phyloP scores from a whole-genome alignment of 2,797 vertebrate species.

The Epinephelus awoara region DNA sequence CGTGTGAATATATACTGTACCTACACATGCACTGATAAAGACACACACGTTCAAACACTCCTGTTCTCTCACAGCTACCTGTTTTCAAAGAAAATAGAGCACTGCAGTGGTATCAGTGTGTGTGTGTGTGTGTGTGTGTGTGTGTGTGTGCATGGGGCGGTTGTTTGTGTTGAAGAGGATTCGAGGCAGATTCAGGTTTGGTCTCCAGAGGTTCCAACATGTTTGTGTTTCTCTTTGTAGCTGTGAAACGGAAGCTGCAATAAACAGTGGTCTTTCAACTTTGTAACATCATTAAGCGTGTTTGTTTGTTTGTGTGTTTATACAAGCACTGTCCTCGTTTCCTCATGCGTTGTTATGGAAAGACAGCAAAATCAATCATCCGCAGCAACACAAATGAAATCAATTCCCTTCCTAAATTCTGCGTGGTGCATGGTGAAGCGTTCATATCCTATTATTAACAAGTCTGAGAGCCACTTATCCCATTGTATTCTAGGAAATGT shows the following conservation, averaged over 20 bases:
- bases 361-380: slow-evolving; percentile 65
- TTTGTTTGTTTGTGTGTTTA: slow-evolving; percentile 68
- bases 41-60: slow-evolving; percentile 38
- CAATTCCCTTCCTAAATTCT: slow-evolving; percentile 36
- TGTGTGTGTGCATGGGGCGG: slow-evolving; percentile 10
- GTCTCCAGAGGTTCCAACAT: slow-evolving; percentile 77
- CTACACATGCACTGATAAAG: slow-evolving; percentile 42
- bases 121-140: slow-evolving; percentile 24
- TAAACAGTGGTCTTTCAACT: slow-evolving; percentile 76
- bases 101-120: slow-evolving; percentile 58
- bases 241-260: slow-evolving; percentile 70
- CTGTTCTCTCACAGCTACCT: slow-evolving; percentile 54
- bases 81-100: slow-evolving; percentile 77
- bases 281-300: slow-evolving; percentile 70
- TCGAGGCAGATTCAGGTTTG: slow-evolving; percentile 85
- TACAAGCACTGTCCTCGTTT: slow-evolving; percentile 62
- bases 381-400: slow-evolving; percentile 44
- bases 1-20: slow-evolving; percentile 51
- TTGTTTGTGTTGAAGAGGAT: slow-evolving; percentile 74
- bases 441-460: slow-evolving; percentile 28
- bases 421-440: neutral
- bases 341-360: slow-evolving; percentile 48
- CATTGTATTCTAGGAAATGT: slow-evolving; percentile 22
- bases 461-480: slow-evolving; percentile 22
- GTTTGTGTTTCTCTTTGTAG: slow-evolving; percentile 81